phyloP scores from a whole-genome alignment of 2,888 invertebrate genomes.

The Chloromyia formosa region DNA sequence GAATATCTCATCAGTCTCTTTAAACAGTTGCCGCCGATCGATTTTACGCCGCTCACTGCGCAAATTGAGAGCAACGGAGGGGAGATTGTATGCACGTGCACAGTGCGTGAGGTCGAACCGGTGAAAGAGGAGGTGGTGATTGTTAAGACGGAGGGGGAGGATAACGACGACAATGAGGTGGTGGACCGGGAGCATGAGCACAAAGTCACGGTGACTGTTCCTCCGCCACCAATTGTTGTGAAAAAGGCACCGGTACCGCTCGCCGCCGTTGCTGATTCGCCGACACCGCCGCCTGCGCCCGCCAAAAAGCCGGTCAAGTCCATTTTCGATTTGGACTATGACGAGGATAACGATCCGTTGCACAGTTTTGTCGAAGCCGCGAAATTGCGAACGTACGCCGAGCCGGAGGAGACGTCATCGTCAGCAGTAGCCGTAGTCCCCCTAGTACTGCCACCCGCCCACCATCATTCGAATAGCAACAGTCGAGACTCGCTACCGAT shows the following conservation, averaged over 20 bases:
- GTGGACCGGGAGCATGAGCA: not conserved
- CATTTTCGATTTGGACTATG: conserved; percentile 64
- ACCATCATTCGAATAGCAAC: conserved; percentile 24
- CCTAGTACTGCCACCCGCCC: conserved; percentile 6
- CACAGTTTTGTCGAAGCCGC: conserved; percentile 55
- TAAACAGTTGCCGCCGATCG: conserved; percentile 51
- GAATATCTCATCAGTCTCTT: conserved; percentile 52
- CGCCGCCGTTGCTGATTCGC: not conserved
- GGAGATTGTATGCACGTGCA: conserved; percentile 52
- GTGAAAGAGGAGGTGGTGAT: conserved; percentile 24
- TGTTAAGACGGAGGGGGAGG: conserved; percentile 40
- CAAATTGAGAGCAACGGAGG: conserved; percentile 30
- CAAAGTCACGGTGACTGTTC: not conserved
- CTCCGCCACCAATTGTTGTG: not conserved
- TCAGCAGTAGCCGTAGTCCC: not conserved
- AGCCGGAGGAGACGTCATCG: not conserved
- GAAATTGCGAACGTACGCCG: conserved; percentile 10
- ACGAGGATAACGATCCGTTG: conserved; percentile 61
- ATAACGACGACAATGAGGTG: conserved; percentile 34
- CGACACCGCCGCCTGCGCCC: not conserved
- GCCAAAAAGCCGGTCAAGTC: conserved; percentile 58
- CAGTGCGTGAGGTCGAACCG: conserved; percentile 49
- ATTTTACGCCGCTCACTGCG: conserved; percentile 46
- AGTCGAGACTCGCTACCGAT: not conserved
- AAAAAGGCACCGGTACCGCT: not conserved